A percentile compares a stretch with the other conserved stretches of the same genome.
phyloP scores from a whole-genome alignment of 2,797 vertebrate genomes.

The Anabas testudineus region DNA sequence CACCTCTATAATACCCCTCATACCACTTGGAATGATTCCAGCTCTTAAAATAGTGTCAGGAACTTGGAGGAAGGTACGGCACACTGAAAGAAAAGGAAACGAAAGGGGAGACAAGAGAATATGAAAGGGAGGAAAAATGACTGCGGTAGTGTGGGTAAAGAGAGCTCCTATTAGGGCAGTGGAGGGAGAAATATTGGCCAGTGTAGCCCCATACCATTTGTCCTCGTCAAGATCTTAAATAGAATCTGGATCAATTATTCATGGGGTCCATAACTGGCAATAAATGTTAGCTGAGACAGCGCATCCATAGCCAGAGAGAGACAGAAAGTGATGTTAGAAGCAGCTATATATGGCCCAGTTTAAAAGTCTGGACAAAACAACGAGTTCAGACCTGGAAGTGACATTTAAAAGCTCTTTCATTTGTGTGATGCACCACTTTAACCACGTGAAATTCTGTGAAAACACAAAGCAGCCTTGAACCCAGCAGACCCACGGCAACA shows the following conservation, averaged over 20 bases:
- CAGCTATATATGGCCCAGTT: conserved; percentile 40
- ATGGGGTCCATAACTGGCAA: conserved; percentile 78
- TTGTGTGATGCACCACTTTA: conserved; percentile 50
- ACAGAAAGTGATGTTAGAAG: conserved; percentile 52
- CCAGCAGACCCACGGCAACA: conserved; percentile 5
- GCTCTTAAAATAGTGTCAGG: conserved; percentile 74
- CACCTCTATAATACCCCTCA: conserved; percentile 60
- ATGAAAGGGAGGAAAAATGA: conserved; percentile 67
- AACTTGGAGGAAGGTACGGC: conserved; percentile 47
- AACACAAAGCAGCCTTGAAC: conserved; percentile 30
- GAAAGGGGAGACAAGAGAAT: conserved; percentile 48
- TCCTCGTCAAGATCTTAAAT: conserved; percentile 82
- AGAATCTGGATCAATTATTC: conserved; percentile 83
- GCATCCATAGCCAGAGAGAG: conserved; percentile 39
- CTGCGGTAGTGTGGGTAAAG: conserved; percentile 61
- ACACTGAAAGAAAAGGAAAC: conserved; percentile 56
- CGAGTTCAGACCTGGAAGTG: conserved; percentile 31
- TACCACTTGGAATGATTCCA: conserved; percentile 65
- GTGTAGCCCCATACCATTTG: conserved; percentile 74
- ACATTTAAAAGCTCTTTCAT: conserved; percentile 55
- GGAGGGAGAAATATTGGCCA: conserved; percentile 78
- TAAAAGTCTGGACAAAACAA: conserved; percentile 61
- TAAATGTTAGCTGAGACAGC: conserved; percentile 78
- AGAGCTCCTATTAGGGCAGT: conserved; percentile 72
- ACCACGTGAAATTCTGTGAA: conserved; percentile 21